phyloP scores from a whole-genome alignment of 2,797 vertebrate species.

The Takifugu rubripes region DNA sequence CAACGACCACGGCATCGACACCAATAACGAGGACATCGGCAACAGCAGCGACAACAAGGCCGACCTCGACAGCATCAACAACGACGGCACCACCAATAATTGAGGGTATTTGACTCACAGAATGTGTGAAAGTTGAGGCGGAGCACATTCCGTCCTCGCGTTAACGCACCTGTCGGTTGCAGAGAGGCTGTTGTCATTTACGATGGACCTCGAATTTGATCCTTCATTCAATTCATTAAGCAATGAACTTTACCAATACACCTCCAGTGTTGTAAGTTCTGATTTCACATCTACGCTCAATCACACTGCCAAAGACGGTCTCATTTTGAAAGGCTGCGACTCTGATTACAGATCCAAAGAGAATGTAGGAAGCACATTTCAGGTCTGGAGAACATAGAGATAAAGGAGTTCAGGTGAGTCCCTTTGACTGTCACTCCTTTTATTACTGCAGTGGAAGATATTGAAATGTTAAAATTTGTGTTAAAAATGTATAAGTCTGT shows the following conservation, averaged over 20 bases:
- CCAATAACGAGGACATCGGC: neutral
- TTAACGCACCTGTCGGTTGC: neutral
- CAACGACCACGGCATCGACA: neutral
- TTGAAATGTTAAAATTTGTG: no score
- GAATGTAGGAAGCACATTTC: neutral
- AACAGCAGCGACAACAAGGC: neutral
- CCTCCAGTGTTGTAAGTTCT: slow-evolving; percentile 8
- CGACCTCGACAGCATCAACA: neutral
- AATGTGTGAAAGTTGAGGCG: neutral
- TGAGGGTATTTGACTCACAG: slow-evolving; percentile 1
- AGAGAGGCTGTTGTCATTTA: fast-evolving
- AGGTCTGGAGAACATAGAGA: fast-evolving
- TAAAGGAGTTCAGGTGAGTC: neutral
- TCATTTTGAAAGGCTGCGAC: neutral
- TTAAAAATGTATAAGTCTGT: no score
- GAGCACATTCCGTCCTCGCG: neutral
- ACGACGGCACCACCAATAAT: neutral
- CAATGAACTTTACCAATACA: fast-evolving
- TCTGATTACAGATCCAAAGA: slow-evolving; percentile 26
- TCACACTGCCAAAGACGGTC: neutral
- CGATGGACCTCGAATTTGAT: neutral
- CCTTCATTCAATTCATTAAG: fast-evolving
- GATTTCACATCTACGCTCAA: neutral
- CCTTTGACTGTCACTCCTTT: no score
- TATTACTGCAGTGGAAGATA: no score